These are phyloP conservation scores for Ardeotis arabs DNA, from an alignment of 2,113 vertebrate species.

Conservation along the genomic window DNA sequence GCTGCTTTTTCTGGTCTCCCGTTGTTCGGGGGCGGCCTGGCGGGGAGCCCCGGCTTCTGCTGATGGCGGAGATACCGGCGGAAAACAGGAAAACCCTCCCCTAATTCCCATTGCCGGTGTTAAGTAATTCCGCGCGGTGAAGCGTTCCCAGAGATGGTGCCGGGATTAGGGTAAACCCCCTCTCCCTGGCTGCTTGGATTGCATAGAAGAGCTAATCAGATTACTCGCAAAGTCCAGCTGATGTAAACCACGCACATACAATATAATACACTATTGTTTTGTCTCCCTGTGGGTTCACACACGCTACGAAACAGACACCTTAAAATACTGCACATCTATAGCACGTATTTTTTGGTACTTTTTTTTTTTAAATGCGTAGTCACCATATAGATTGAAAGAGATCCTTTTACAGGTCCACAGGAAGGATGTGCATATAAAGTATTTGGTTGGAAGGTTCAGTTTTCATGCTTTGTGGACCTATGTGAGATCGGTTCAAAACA, in stretches of 20 bases:
- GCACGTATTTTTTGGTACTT: fast-evolving
- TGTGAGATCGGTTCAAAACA: background rate
- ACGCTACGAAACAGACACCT: background rate
- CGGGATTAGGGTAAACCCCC: background rate
- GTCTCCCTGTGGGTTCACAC: background rate
- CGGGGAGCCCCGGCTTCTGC: fast-evolving
- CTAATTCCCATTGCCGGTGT: background rate
- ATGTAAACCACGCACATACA: background rate
- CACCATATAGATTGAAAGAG: background rate
- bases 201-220: background rate
- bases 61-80: background rate
- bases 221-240: background rate
- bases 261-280: background rate
- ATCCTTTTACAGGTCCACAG: background rate
- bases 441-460: background rate
- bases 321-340: fast-evolving
- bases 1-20: no score
- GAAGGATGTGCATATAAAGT: background rate
- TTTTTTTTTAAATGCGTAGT: background rate
- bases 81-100: background rate
- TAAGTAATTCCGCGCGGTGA: background rate
- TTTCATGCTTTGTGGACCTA: background rate
- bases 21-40: no score
- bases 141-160: background rate
- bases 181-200: background rate